Conservation (phyloP, 2,797 vertebrate genomes). For the Chaunax sp. region DNA sequence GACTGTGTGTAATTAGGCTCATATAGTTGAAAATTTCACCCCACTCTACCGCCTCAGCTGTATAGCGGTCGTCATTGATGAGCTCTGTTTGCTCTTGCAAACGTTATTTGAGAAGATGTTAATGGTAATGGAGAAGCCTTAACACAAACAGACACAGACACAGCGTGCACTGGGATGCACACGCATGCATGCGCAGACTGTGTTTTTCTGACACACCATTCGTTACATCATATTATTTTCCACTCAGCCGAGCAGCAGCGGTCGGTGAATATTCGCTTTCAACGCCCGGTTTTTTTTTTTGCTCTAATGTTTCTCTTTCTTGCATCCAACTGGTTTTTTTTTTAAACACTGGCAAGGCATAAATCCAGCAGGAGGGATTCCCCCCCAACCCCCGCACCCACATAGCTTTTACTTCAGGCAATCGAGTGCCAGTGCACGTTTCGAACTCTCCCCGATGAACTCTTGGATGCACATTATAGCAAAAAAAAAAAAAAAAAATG, state of each 20-base stretch:
- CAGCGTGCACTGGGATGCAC: neutral
- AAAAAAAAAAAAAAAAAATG: slow-evolving; percentile 34
- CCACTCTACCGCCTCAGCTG: slow-evolving; percentile 29
- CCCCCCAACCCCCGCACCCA: slow-evolving; percentile 51
- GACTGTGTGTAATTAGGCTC: slow-evolving; percentile 68
- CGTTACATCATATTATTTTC: slow-evolving; percentile 78
- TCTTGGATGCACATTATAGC: slow-evolving; percentile 52
- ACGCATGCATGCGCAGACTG: slow-evolving; percentile 24
- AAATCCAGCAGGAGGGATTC: slow-evolving; percentile 72
- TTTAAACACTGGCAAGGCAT: slow-evolving; percentile 57
- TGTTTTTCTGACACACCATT: slow-evolving; percentile 63
- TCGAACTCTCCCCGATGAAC: slow-evolving; percentile 55
- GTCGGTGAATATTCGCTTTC: slow-evolving; percentile 65
- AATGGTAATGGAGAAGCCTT: slow-evolving; percentile 44
- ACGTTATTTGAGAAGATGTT: slow-evolving; percentile 14
- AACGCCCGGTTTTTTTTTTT: slow-evolving; percentile 57
- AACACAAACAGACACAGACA: slow-evolving; percentile 1
- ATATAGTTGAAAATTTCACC: slow-evolving; percentile 45
- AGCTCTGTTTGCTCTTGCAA: slow-evolving; percentile 32
- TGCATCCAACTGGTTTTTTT: slow-evolving; percentile 61
- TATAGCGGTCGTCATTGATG: slow-evolving; percentile 24
- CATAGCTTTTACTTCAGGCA: slow-evolving; percentile 66
- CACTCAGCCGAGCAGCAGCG: slow-evolving; percentile 64
- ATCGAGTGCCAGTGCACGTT: slow-evolving; percentile 45
- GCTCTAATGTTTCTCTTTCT: slow-evolving; percentile 49